phyloP scores from a whole-genome alignment of 2,888 invertebrate genomes.

The Endomychus coccineus region DNA sequence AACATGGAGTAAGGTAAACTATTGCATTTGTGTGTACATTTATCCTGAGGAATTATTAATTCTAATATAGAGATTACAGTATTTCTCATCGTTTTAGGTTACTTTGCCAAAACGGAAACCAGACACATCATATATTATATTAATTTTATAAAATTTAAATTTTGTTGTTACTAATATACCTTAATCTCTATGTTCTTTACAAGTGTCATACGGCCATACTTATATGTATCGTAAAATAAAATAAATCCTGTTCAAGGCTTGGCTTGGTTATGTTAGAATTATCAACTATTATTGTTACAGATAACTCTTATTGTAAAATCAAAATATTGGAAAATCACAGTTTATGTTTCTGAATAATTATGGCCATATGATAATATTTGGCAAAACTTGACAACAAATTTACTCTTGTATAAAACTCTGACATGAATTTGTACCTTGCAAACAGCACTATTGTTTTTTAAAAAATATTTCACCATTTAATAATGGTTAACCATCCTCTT shows the following conservation, averaged over 20 bases:
- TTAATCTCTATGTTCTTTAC: constrained; percentile 35
- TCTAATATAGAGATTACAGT: constrained; percentile 39
- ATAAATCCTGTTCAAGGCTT: too few relatives aligned
- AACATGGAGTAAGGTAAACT: constrained; percentile 33
- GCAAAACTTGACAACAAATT: constrained; percentile 42
- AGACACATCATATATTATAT: too few relatives aligned
- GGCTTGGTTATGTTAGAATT: too few relatives aligned
- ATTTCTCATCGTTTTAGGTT: too few relatives aligned
- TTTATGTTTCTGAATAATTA: constrained; percentile 25
- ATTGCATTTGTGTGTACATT: constrained; percentile 40
- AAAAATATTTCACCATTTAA: constrained; percentile 35
- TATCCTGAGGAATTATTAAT: constrained; percentile 41
- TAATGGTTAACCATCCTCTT: constrained; percentile 14
- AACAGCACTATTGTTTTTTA: constrained; percentile 43
- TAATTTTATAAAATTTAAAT: too few relatives aligned
- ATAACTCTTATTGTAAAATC: too few relatives aligned
- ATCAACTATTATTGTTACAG: too few relatives aligned
- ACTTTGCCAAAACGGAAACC: too few relatives aligned
- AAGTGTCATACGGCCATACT: constrained; percentile 12
- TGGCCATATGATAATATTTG: constrained; percentile 31
- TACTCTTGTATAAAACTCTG: constrained; percentile 41
- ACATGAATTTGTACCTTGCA: constrained; percentile 45
- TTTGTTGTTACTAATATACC: too few relatives aligned
- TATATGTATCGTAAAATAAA: too few relatives aligned
- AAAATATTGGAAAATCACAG: too few relatives aligned